Evolutionary conservation across 1,140 invertebrate genomes (phyloP).

Genomic region (Pseudomyrmex pallidus): DNA sequence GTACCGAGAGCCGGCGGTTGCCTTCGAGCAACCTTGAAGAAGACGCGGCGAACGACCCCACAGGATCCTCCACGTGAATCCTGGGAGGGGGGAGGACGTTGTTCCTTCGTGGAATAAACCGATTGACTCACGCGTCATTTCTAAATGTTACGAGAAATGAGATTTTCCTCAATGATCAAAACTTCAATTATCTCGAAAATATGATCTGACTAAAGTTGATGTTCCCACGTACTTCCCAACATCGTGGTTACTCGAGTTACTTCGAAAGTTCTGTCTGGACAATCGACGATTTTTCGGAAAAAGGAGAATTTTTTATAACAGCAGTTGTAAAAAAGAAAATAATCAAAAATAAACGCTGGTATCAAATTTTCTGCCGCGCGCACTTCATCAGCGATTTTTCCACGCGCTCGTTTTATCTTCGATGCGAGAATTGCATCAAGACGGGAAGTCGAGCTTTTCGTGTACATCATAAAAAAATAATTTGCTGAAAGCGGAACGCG

Average conservation of each 20-base stretch:
- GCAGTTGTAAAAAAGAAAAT: too few relatives aligned
- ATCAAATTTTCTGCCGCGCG: background rate
- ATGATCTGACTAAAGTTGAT: too few relatives aligned
- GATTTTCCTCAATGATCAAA: background rate
- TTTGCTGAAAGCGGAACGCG: slow-evolving; percentile 5
- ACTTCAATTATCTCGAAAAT: background rate
- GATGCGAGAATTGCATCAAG: background rate
- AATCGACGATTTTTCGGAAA: too few relatives aligned
- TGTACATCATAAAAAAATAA: slow-evolving; percentile 37
- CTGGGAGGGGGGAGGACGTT: slow-evolving; percentile 10
- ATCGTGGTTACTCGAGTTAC: too few relatives aligned
- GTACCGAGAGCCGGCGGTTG: slow-evolving; percentile 55
- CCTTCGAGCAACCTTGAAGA: slow-evolving; percentile 73
- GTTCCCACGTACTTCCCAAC: too few relatives aligned
- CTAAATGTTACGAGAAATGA: background rate
- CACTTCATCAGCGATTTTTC: background rate
- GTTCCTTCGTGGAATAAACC: background rate
- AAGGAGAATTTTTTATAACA: too few relatives aligned
- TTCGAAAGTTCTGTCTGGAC: too few relatives aligned
- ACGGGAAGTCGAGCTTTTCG: background rate
- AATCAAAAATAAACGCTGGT: too few relatives aligned
- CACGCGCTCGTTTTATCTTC: background rate
- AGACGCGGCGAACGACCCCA: slow-evolving; percentile 62
- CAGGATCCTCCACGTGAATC: background rate
- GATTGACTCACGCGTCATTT: background rate